Percentiles rank a stretch among this genome's conserved stretches.
Conservation (phyloP, 2,888 invertebrate species). For the Thelaira solivaga region DNA sequence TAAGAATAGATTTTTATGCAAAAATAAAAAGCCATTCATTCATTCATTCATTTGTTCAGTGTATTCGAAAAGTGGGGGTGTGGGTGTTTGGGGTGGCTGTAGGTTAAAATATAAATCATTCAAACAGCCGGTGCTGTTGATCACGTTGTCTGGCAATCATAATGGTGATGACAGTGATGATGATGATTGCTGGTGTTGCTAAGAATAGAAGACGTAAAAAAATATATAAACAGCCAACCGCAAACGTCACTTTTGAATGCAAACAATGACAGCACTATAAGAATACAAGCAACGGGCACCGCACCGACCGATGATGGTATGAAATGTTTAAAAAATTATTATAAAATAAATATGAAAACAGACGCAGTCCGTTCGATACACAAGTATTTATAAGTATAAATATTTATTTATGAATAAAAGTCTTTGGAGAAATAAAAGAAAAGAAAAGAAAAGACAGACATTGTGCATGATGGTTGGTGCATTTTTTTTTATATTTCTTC, state of each 20-base stretch:
- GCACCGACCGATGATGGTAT: slow-evolving; percentile 15
- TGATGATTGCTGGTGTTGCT: not conserved
- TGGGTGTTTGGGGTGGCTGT: not conserved
- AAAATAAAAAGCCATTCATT: not conserved
- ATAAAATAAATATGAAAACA: slow-evolving; percentile 12
- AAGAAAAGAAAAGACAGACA: slow-evolving; percentile 2
- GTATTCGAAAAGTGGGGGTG: slow-evolving; percentile 4
- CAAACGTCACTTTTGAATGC: slow-evolving; percentile 52
- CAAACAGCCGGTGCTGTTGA: slow-evolving; percentile 2
- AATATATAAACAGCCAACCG: slow-evolving; percentile 26
- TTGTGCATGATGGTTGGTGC: not conserved
- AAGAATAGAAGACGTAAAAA: slow-evolving; percentile 5
- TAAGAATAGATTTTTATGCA: not conserved
- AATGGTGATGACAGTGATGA: slow-evolving; percentile 24
- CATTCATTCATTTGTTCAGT: too few species aligned
- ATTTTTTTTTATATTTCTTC: not conserved
- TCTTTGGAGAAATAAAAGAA: not conserved
- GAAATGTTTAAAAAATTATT: slow-evolving; percentile 40
- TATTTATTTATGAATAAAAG: not conserved
- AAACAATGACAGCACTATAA: slow-evolving; percentile 53
- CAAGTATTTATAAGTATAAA: too few species aligned
- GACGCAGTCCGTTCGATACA: not conserved
- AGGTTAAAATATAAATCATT: slow-evolving; percentile 7
- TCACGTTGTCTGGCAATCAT: slow-evolving; percentile 33
- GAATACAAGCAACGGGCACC: slow-evolving; percentile 40